Percentiles rank a stretch among this genome's conserved stretches.
These are phyloP conservation scores for Microplitis deprimator DNA, from an alignment of 2,888 invertebrate genomes.

Conservation along the genomic window DNA sequence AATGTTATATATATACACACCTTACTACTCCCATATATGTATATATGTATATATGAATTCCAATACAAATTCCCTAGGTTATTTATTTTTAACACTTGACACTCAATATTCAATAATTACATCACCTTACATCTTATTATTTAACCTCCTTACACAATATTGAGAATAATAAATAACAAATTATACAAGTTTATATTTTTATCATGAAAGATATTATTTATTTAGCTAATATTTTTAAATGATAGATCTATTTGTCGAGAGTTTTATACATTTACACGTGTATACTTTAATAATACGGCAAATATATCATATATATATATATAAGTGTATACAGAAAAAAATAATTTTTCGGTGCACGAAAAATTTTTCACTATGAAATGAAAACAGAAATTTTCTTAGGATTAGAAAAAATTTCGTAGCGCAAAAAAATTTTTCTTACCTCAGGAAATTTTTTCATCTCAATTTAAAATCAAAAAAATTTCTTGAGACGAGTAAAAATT, in stretches of 20 bases:
- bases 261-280: not conserved
- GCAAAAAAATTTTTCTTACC: no score
- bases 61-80: not conserved
- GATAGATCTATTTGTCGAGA: slow-evolving; percentile 18
- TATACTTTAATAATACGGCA: not conserved
- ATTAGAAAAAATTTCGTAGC: no score
- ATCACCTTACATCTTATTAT: not conserved
- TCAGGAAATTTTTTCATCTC: no score
- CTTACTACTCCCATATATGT: slow-evolving; percentile 21
- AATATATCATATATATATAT: not conserved
- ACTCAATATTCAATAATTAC: not conserved
- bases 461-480: no score
- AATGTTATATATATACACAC: not conserved
- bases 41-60: no score
- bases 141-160: not conserved
- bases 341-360: no score
- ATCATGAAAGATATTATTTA: not conserved
- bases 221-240: not conserved
- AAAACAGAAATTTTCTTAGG: no score
- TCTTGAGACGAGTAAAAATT: no score
- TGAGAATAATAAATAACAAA: not conserved
- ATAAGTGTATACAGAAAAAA: no score
- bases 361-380: no score
- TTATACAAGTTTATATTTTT: not conserved
- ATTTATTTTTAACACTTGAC: not conserved